Evolutionary conservation across 1,140 invertebrate genomes (phyloP), one percentile per base, ranked within the genome.

Genomic region (Eciton burchellii): DNA sequence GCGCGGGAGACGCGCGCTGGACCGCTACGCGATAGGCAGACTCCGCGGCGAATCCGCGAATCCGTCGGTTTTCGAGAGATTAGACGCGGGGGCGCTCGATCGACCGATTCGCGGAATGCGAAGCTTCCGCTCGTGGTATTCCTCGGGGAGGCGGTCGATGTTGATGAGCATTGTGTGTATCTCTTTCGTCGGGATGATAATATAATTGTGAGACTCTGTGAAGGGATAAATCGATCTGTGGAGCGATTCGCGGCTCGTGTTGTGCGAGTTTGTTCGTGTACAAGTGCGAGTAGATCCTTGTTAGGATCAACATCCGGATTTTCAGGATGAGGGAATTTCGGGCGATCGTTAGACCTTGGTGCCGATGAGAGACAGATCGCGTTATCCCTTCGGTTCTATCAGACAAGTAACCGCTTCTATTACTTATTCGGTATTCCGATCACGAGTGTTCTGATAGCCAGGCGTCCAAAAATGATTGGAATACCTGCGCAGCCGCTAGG

Each of bases 1-100:
- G 45, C 60, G 56, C 41, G 59, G 63, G 71, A 74, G 70, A 84
- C 45, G 29, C 35, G 62, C 62, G 62, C 14, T 16, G 62, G n/a
- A 43, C 1, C 16, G 3, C n/a, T 19, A 29, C 26, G 71, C 21
- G 57, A 26, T 43, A 43, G 21, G 5, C n/a, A 47, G 43, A 26
- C 5, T 11, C 26, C 16, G 24, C 43, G n/a, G 35, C 54, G 8
- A 0, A 19, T 49, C 12, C 41, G 5, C 5, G 14, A 4, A 66
- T 26, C 47, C 43, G 26, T 41, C n/a, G n/a, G n/a, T n/a, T n/a
- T n/a, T 12, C n/a, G 14, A 3, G 11, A 54, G 35, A 35, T 35
- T 35, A 35, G 6, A 35, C 2, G 35, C 2, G 35, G 6, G 9
- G n/a, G 9, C 14, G 47, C n/a, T n/a, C n/a, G n/a, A n/a, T n/a